These are phyloP conservation scores for Cetoscarus ocellatus DNA, from an alignment of 2,797 vertebrate species.

Conservation along the genomic window DNA sequence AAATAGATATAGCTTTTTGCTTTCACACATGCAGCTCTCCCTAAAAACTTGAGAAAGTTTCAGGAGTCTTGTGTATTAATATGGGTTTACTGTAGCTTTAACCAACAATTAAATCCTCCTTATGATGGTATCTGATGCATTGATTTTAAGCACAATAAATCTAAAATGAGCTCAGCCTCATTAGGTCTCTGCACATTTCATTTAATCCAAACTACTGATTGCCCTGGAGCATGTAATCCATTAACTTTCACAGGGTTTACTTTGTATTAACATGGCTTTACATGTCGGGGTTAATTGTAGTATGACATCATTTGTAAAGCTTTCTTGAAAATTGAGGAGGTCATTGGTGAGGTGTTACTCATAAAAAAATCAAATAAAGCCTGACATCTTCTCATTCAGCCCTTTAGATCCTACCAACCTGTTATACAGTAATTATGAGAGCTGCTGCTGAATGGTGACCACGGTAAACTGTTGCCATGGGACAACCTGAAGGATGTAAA, in stretches of 20 bases:
- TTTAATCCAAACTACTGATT: conserved; percentile 6
- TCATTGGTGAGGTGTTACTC: conserved; percentile 49
- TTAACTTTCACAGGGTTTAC: conserved; percentile 5
- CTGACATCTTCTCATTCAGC: conserved; percentile 38
- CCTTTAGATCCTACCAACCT: conserved; percentile 52
- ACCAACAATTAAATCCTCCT: not conserved
- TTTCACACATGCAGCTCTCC: too few relatives aligned
- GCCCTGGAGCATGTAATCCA: not conserved
- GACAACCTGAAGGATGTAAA: conserved; percentile 28
- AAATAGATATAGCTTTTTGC: too few relatives aligned
- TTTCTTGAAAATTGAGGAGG: conserved; percentile 11
- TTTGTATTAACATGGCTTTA: conserved; percentile 12
- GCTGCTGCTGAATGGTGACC: conserved; percentile 67
- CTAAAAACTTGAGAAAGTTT: too few relatives aligned
- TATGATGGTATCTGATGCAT: not conserved
- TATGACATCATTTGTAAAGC: conserved; percentile 26
- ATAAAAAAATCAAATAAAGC: conserved; percentile 38
- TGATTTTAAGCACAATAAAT: not conserved
- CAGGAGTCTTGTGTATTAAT: too few relatives aligned
- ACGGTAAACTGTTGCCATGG: conserved; percentile 68
- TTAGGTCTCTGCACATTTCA: not conserved
- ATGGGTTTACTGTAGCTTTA: not conserved
- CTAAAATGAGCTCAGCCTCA: not conserved
- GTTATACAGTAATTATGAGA: conserved; percentile 43
- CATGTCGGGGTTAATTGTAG: conserved; percentile 22